Base-by-base conservation (phyloP, 2,797 vertebrate genomes). In the Pelodytes ibericus region DNA sequence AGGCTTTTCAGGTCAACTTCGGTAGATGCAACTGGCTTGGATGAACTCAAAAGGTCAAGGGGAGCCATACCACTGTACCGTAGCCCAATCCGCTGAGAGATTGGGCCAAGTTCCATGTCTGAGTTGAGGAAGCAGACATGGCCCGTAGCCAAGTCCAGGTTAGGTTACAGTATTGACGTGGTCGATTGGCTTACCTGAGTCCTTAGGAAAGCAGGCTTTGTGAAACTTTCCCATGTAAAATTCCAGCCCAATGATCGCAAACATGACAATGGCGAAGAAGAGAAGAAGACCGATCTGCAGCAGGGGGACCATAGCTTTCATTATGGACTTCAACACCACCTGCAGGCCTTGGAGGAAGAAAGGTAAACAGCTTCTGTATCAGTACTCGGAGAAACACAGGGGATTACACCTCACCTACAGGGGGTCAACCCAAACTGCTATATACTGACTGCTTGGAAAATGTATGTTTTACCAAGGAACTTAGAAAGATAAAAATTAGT, bases 171-270 rank as follows among this genome's bases (percentile, higher is more conserved):
- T n/a, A n/a, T n/a, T n/a, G n/a, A n/a, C n/a, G n/a, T n/a, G n/a
- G n/a, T n/a, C n/a, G n/a, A n/a, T n/a, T n/a, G 9, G 41, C 93
- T 91, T 84, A 98, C 96, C 94, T 47, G 95, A 94, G 77, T 90
- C 90, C 0, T 86, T 85, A 75, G 83, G 92, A 92, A 98, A 98
- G 84, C 96, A 99, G 85, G 95, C 94, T 81, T 86, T 90, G 70
- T 98, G 97, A 87, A 99, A 98, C 75, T 97, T 98, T 49, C 97
- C 96, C 94, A 99, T 98, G 91, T 99, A 99, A 77, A 99, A 98
- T 89, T 99, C 97, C 73, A 99, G 91, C 0, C 97, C 97, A 0
- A 99, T 98, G 82, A 99, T 99, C 87, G 97, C 97, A 44, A 99
- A 99, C 96, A 99, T 99, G 82, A 99, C 94, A 0, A 99, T 99